phyloP scores from a whole-genome alignment of 2,888 invertebrate species.

The Chalcosyrphus nemorum region DNA sequence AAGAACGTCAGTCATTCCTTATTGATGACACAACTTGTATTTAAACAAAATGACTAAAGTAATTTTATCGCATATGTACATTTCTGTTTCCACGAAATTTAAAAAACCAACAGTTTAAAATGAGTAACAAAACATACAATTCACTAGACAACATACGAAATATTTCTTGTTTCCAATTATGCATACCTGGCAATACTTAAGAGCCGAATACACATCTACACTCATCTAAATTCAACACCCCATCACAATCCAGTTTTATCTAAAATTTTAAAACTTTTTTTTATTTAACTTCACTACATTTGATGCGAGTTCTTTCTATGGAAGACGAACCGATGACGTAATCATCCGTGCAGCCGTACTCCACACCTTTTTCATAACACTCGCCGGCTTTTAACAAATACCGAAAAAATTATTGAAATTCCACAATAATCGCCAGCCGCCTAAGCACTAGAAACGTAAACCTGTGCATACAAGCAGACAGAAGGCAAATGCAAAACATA shows the following conservation, averaged over 20 bases:
- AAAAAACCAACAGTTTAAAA: no score
- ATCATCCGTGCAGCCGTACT: conserved; percentile 39
- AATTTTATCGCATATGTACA: background rate
- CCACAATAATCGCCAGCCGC: background rate
- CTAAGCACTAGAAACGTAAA: conserved; percentile 1
- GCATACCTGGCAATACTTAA: conserved; percentile 50
- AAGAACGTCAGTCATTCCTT: background rate
- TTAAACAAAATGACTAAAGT: background rate
- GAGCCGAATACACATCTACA: background rate
- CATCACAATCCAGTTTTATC: conserved; percentile 33
- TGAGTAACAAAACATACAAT: conserved; percentile 14
- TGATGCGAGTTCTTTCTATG: conserved; percentile 4
- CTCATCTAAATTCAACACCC: background rate
- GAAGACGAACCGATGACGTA: conserved; percentile 46
- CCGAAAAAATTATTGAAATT: conserved; percentile 21
- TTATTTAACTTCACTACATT: conserved; percentile 3
- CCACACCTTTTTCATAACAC: background rate
- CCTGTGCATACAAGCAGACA: no score
- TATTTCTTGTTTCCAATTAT: background rate
- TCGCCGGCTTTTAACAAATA: conserved; percentile 19
- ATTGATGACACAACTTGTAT: background rate
- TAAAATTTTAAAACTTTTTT: conserved; percentile 26
- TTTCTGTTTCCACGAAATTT: background rate
- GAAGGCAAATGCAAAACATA: conserved; percentile 25
- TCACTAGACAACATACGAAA: background rate